A percentile compares a stretch with the other conserved stretches of the same genome.
These are phyloP conservation scores for Drosophila pegasa DNA, from an alignment of 2,888 invertebrate genomes.

Conservation along the genomic window DNA sequence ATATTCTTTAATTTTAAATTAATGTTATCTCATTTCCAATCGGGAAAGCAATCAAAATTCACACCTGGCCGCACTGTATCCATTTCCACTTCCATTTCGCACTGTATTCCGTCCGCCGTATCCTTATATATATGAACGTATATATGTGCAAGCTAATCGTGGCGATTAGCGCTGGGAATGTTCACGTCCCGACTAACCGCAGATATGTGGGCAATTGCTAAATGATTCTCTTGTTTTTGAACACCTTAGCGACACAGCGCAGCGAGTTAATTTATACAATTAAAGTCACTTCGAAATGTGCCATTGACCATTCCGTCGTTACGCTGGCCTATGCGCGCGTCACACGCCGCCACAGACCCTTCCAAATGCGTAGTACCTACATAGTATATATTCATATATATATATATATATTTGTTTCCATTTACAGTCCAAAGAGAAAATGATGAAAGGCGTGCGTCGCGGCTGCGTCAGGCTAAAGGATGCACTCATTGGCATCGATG, in stretches of 20 bases:
- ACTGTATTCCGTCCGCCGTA: constrained; percentile 3
- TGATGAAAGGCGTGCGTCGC: constrained; percentile 97
- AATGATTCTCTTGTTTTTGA: constrained; percentile 29
- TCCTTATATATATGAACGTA: constrained; percentile 4
- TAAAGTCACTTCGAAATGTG: constrained; percentile 20
- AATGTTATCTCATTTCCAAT: background rate
- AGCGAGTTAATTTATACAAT: constrained; percentile 42
- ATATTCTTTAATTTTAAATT: constrained; percentile 8
- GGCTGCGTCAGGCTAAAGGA: constrained; percentile 99
- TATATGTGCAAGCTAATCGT: background rate
- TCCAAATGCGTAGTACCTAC: constrained; percentile 1
- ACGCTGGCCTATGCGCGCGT: constrained; percentile 22
- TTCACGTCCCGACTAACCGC: constrained; percentile 39
- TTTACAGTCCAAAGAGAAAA: constrained; percentile 97
- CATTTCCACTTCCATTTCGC: constrained; percentile 44
- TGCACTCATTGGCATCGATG: constrained; percentile 99
- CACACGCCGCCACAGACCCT: constrained; percentile 12
- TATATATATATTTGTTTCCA: constrained; percentile 1
- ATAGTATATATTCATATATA: background rate
- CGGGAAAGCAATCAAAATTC: background rate
- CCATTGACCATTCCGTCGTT: constrained; percentile 16
- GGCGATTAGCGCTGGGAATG: background rate
- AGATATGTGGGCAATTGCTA: constrained; percentile 40
- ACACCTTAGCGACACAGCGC: constrained; percentile 7
- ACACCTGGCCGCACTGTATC: too few species aligned